Percentiles rank a stretch among this genome's conserved stretches.
These are phyloP conservation scores for Rhyacophila brunnea DNA, from an alignment of 1,140 invertebrate genomes.

Conservation along the genomic window DNA sequence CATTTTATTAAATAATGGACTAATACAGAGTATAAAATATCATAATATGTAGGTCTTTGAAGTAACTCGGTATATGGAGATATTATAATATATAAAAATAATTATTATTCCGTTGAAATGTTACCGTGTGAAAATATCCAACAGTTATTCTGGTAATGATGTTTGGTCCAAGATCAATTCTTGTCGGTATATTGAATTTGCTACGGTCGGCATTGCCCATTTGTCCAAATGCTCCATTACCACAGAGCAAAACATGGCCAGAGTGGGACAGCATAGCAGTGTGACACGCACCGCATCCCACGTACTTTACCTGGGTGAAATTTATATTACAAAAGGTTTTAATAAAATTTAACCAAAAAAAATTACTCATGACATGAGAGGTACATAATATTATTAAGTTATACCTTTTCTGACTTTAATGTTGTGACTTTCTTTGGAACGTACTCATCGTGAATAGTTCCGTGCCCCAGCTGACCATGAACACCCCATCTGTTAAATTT, in stretches of 20 bases:
- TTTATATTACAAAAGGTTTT: no score
- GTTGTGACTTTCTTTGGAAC: constrained; percentile 50
- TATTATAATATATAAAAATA: neutral
- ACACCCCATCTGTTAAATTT: constrained; percentile 72
- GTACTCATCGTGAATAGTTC: constrained; percentile 61
- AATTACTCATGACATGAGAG: no score
- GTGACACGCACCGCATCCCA: constrained; percentile 30
- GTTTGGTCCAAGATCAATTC: constrained; percentile 23
- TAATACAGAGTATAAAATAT: neutral
- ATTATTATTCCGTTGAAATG: neutral
- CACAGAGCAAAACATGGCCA: constrained; percentile 24
- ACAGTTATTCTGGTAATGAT: constrained; percentile 19
- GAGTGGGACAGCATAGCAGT: constrained; percentile 26
- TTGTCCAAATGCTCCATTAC: constrained; percentile 31
- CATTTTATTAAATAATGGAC: neutral
- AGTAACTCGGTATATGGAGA: neutral
- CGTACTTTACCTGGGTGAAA: constrained; percentile 23
- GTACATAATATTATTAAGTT: no score
- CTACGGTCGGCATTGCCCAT: constrained; percentile 24
- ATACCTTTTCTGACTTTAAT: constrained; percentile 25
- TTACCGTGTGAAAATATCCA: constrained; percentile 33
- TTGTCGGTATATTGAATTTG: constrained; percentile 22
- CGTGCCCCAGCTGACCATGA: constrained; percentile 77
- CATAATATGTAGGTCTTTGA: no score
- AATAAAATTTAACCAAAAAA: no score